Evolutionary conservation across 37 sponge, comb jelly and placozoan genomes (phyloP).

Genomic region (Mnemiopsis leidyi): DNA sequence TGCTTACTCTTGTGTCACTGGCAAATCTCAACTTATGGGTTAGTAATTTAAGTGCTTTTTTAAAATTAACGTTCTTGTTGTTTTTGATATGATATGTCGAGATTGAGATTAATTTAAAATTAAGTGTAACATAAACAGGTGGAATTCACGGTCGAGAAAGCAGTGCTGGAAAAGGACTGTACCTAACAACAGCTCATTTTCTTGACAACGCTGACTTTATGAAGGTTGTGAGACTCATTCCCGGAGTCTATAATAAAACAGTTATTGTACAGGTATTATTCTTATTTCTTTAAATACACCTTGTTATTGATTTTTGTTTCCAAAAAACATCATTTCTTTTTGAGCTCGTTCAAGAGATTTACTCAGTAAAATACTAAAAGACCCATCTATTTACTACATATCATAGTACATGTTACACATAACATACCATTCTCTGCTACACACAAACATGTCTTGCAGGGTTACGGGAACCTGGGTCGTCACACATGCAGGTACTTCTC

Average conservation of each 20-base stretch:
- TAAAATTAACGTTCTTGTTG: too few relatives aligned
- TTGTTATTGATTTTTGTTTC: too few relatives aligned
- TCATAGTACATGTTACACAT: neutral
- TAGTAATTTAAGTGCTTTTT: too few relatives aligned
- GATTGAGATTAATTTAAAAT: neutral
- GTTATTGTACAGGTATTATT: constrained; percentile 9
- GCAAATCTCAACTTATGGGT: constrained; percentile 67
- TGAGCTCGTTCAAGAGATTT: too few relatives aligned
- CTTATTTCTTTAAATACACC: too few relatives aligned
- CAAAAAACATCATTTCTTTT: too few relatives aligned
- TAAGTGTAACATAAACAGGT: constrained; percentile 86
- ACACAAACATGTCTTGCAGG: too few relatives aligned
- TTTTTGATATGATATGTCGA: neutral
- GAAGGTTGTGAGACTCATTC: constrained; percentile 5
- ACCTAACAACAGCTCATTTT: constrained; percentile 22
- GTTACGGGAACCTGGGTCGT: constrained; percentile 97
- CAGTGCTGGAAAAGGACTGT: constrained; percentile 55
- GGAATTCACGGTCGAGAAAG: constrained; percentile 94
- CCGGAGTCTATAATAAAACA: constrained; percentile 10
- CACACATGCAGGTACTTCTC: constrained; percentile 84
- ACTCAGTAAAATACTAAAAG: neutral
- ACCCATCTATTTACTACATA: neutral
- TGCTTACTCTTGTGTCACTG: constrained; percentile 95
- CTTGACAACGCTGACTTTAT: constrained; percentile 45
- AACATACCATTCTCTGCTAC: too few relatives aligned